phyloP scores from a whole-genome alignment of 1,140 invertebrate genomes.

The Gonioctena quinquepunctata region DNA sequence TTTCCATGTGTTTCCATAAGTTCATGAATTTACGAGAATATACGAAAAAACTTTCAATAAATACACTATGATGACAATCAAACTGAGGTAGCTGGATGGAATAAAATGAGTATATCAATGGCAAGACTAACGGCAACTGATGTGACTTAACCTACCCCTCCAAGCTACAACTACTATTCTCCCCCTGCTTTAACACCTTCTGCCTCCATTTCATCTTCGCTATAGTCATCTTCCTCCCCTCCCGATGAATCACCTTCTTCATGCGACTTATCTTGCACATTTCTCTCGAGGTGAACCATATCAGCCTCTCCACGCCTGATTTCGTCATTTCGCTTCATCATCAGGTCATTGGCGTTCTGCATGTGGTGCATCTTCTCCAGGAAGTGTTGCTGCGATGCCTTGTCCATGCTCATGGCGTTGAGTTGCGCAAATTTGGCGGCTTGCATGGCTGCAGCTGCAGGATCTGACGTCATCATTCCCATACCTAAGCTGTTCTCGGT shows the following conservation, averaged over 20 bases:
- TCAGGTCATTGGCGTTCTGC: constrained; percentile 49
- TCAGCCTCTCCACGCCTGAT: constrained; percentile 48
- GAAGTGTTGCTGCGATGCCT: constrained; percentile 64
- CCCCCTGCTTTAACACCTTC: constrained; percentile 50
- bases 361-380: constrained; percentile 65
- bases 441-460: constrained; percentile 55
- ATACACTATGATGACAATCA: constrained; percentile 32
- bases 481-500: constrained; percentile 76
- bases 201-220: constrained; percentile 52
- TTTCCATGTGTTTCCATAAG: no score
- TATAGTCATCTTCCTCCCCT: constrained; percentile 53
- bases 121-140: constrained; percentile 33
- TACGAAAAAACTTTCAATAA: constrained; percentile 28
- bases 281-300: constrained; percentile 44
- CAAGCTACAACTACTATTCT: constrained; percentile 43
- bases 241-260: constrained; percentile 50
- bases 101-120: constrained; percentile 47
- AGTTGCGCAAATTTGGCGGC: constrained; percentile 70
- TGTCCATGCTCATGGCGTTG: constrained; percentile 67
- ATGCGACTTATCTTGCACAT: constrained; percentile 32
- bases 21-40: no score
- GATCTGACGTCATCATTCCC: constrained; percentile 52
- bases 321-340: constrained; percentile 51
- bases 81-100: constrained; percentile 57
- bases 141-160: constrained; percentile 24